These are phyloP conservation scores for Athalia circularis DNA, from an alignment of 2,888 invertebrate species.

Conservation along the genomic window DNA sequence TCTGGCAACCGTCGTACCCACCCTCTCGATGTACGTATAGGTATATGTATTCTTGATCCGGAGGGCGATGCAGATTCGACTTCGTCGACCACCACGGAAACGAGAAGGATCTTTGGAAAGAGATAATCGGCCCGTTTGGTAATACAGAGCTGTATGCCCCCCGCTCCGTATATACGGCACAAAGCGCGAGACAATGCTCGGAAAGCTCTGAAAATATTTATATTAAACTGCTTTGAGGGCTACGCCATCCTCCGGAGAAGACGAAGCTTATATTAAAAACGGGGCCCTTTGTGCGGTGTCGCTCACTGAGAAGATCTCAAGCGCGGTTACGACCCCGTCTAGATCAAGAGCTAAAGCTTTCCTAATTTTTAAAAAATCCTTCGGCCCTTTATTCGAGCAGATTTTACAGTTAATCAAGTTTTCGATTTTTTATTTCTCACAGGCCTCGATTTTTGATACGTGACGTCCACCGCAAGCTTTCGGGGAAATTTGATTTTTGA, in stretches of 20 bases:
- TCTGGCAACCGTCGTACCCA: slow-evolving; percentile 50
- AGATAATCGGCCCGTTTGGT: slow-evolving; percentile 63
- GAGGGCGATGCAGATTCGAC: background rate
- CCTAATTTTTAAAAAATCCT: slow-evolving; percentile 3
- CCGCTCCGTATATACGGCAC: background rate
- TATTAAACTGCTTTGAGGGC: slow-evolving; percentile 50
- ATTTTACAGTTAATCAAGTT: background rate
- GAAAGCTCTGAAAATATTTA: slow-evolving; percentile 53
- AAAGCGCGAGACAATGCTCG: slow-evolving; percentile 46
- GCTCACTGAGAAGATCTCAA: slow-evolving; percentile 16
- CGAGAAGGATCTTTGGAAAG: slow-evolving; percentile 53
- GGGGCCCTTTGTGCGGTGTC: slow-evolving; percentile 36
- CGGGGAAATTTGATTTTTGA: background rate
- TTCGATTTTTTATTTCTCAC: background rate
- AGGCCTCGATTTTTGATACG: background rate
- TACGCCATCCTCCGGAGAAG: slow-evolving; percentile 33
- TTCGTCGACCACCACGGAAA: background rate
- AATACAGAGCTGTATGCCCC: slow-evolving; percentile 49
- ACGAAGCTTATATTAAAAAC: slow-evolving; percentile 48
- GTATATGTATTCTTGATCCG: background rate
- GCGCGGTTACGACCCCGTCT: slow-evolving; percentile 7
- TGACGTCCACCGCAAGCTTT: background rate
- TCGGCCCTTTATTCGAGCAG: background rate
- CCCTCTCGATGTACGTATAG: background rate
- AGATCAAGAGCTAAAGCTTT: background rate